These are phyloP conservation scores for Oscheius onirici DNA, from an alignment of 2,888 invertebrate species.

Conservation along the genomic window DNA sequence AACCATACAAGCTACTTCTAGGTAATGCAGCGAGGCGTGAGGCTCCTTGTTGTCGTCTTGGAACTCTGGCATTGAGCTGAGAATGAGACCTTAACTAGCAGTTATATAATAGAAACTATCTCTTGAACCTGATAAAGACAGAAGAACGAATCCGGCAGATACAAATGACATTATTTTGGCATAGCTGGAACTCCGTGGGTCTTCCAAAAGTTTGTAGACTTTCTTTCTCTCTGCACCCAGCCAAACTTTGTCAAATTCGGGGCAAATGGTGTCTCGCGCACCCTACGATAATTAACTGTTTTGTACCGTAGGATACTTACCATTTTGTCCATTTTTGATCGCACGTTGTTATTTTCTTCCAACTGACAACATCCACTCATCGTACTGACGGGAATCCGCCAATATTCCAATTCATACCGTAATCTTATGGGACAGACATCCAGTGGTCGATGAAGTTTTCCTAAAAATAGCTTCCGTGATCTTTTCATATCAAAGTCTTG, in stretches of 20 bases:
- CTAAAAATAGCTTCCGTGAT: conserved; percentile 28
- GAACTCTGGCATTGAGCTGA: conserved; percentile 69
- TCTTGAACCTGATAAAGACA: conserved; percentile 64
- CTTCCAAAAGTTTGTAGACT: conserved; percentile 61
- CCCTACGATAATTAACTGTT: conserved; percentile 31
- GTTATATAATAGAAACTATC: not conserved
- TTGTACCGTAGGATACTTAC: not conserved
- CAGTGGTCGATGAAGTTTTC: conserved; percentile 68
- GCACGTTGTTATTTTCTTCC: conserved; percentile 51
- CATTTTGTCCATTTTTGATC: conserved; percentile 21
- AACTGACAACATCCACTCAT: conserved; percentile 58
- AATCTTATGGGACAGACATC: conserved; percentile 69
- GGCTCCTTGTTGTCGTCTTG: conserved; percentile 64
- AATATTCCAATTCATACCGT: conserved; percentile 66
- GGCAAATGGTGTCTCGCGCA: conserved; percentile 23
- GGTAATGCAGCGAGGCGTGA: conserved; percentile 38
- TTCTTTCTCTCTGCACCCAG: conserved; percentile 40
- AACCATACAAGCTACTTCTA: conserved; percentile 64
- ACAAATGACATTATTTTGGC: conserved; percentile 67
- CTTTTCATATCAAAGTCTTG: not conserved
- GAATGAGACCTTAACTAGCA: conserved; percentile 51
- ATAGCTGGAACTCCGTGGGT: conserved; percentile 60
- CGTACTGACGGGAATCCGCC: conserved; percentile 61
- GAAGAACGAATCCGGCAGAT: conserved; percentile 66
- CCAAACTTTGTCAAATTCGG: conserved; percentile 62